Percentiles rank a stretch among this genome's conserved stretches.
phyloP scores from a whole-genome alignment of 2,888 invertebrate genomes.

The Ormyrus nitidulus region DNA sequence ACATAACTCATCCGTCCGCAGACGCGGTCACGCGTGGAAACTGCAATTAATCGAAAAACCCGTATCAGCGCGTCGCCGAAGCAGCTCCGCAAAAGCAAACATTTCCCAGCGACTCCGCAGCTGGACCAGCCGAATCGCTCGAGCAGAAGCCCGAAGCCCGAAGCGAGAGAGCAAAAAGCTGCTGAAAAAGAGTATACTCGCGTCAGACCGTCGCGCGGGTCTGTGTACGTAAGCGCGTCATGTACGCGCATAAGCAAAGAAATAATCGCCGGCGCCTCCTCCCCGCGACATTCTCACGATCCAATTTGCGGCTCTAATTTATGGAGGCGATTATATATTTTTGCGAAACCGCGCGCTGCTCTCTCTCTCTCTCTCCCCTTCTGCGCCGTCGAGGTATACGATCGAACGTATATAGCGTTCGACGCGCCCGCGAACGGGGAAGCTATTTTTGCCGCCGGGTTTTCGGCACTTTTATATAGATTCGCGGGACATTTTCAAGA shows the following conservation, averaged over 20 bases:
- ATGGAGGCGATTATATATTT: constrained; percentile 64
- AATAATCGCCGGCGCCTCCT: background rate
- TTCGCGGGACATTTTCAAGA: constrained; percentile 11
- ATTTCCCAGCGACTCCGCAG: too few species aligned
- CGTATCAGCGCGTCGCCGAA: too few species aligned
- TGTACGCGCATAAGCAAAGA: background rate
- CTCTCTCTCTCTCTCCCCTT: background rate
- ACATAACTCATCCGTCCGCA: too few species aligned
- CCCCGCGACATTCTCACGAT: constrained; percentile 70
- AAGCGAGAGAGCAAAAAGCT: background rate
- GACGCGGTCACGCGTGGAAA: too few species aligned
- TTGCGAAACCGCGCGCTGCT: constrained; percentile 63
- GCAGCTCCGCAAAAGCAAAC: too few species aligned
- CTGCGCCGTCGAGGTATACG: too few species aligned
- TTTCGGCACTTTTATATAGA: constrained; percentile 43
- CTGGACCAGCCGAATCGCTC: too few species aligned
- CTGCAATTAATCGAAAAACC: too few species aligned
- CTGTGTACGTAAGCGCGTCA: too few species aligned
- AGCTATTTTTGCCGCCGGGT: constrained; percentile 25
- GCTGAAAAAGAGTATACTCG: background rate
- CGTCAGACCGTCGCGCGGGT: background rate
- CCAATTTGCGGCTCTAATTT: constrained; percentile 65
- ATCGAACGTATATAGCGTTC: too few species aligned
- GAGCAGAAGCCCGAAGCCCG: too few species aligned
- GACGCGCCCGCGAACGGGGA: too few species aligned